These are phyloP conservation scores for Gnathonemus echidnorhynchus DNA, from an alignment of 2,113 vertebrate genomes.

Conservation along the genomic window DNA sequence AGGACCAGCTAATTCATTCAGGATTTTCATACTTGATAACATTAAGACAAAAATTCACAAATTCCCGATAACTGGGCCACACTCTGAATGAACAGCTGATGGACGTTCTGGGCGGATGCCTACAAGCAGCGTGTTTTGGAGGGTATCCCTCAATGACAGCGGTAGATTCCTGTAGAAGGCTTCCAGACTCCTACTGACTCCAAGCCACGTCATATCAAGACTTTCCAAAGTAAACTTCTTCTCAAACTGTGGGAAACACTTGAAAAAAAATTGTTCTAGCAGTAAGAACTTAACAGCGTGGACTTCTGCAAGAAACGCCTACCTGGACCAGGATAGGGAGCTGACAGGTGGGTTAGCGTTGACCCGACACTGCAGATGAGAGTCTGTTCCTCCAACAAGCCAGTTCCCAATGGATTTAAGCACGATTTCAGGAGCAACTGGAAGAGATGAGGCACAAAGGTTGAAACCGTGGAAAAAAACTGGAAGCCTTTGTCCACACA, in stretches of 20 bases:
- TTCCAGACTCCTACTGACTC: not conserved
- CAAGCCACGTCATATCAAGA: not conserved
- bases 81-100: not conserved
- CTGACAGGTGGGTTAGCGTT: constrained; percentile 83
- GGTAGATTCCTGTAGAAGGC: not conserved
- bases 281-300: not conserved
- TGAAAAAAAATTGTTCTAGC: not conserved
- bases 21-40: not conserved
- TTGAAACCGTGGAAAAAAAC: not conserved
- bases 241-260: not conserved
- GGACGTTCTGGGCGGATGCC: not conserved
- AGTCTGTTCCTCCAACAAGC: constrained; percentile 82
- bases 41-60: not conserved
- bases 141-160: not conserved
- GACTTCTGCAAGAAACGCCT: constrained; percentile 33
- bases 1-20: not conserved
- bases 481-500: not conserved
- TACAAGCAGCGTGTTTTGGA: not conserved
- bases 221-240: constrained; percentile 8
- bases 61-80: not conserved
- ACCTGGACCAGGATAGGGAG: constrained; percentile 83
- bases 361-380: constrained; percentile 80
- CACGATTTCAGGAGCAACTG: constrained; percentile 84
- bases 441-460: not conserved
- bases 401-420: constrained; percentile 74